A percentile compares a stretch with the other conserved stretches of the same genome.
These are phyloP conservation scores for Pituophis catenifer DNA, from an alignment of 2,113 vertebrate species.

Conservation along the genomic window DNA sequence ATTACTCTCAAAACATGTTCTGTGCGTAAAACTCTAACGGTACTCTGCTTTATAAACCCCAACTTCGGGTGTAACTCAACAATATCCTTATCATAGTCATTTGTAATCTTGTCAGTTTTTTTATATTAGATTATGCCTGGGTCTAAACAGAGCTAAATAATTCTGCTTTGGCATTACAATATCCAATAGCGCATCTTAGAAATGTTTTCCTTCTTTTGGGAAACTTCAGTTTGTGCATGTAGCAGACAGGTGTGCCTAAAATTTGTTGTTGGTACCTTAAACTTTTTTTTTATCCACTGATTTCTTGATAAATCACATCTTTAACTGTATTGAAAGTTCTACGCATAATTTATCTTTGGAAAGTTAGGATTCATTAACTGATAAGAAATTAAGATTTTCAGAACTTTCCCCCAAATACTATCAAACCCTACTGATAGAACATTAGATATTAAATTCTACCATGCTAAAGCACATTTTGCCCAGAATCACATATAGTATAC, in stretches of 20 bases:
- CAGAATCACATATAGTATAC: neutral
- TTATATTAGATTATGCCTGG: neutral
- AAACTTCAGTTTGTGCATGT: neutral
- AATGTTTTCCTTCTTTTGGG: neutral
- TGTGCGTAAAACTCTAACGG: no score
- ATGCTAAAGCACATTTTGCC: neutral
- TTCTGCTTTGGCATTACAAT: neutral
- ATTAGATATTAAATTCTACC: neutral
- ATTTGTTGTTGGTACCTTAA: neutral
- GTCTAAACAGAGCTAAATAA: neutral
- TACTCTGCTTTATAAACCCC: no score
- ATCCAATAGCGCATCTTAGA: neutral
- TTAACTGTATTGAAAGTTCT: neutral
- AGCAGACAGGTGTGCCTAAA: neutral
- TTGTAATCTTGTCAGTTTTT: neutral
- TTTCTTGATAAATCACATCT: neutral
- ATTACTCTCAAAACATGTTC: no score
- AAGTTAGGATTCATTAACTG: neutral
- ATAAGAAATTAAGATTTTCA: neutral
- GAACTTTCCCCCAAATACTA: neutral
- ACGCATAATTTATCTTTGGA: neutral
- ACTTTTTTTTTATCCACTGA: neutral
- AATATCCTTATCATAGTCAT: neutral
- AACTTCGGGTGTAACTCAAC: no score
- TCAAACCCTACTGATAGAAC: neutral